Evolutionary conservation across 1,140 invertebrate species (phyloP), one percentile per base, ranked within the genome.

Genomic region (Neotoxoptera formosana): DNA sequence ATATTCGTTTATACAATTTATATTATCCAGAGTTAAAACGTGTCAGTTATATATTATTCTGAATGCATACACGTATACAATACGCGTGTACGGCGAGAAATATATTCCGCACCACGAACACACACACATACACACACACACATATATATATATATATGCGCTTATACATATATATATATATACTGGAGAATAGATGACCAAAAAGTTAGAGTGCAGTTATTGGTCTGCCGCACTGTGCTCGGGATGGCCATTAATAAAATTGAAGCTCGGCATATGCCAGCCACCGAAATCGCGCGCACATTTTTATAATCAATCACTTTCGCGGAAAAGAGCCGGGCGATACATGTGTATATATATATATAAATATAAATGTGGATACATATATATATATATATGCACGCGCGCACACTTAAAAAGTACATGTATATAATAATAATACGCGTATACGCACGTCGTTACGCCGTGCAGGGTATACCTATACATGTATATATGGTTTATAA

Each of bases 161-260:
- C n/a, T n/a, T n/a, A n/a, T n/a, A n/a, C n/a, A n/a, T n/a, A 41
- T 23, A 47, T 36, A 41, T 41, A 8, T 20, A 34, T n/a, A 81
- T 25, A 23, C 67, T 20, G 91, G 81, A n/a, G 86, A 93, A 93
- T 93, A 86, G 91, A 93, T 93, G 91, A 93, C 91, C 91, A 53
- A 86, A 93, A 93, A 86, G 91, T 93, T 93, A 93, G 91, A 93
- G 91, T 93, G 91, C 91, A 93, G 91, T 93, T 84, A 93, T 93
- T 84, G 91, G 91, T 83, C 81, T 47, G 48, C 23, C 67, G n/a
- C 45, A 41, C 34, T 21, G 67, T 67, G 48, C n/a, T n/a, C 34
- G 76, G 45, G 47, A 83, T 84, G 81, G 91, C 76, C 91, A 93
- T 93, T 93, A 93, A 93, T 93, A 93, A 93, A 93, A 93, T 93